Evolutionary conservation across 1,140 invertebrate species (phyloP).

Genomic region (Hycleus phaleratus): DNA sequence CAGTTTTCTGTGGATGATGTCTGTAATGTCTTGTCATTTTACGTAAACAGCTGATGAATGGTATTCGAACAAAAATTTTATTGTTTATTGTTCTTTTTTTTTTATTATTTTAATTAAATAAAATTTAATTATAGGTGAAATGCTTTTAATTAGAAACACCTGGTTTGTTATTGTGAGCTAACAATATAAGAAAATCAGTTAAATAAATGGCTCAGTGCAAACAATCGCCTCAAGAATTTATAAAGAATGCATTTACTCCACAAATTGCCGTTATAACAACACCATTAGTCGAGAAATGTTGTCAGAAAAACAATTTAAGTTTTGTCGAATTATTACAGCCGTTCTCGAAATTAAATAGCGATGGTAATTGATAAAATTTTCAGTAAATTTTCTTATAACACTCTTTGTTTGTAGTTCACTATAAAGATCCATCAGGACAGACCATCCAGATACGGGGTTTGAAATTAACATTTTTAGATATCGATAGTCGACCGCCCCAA

Average conservation of each 20-base stretch:
- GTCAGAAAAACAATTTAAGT: constrained; percentile 83
- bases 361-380: constrained; percentile 51
- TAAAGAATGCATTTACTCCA: constrained; percentile 82
- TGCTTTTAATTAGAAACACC: no score
- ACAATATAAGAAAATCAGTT: no score
- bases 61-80: no score
- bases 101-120: no score
- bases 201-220: constrained; percentile 52
- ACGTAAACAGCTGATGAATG: constrained; percentile 7
- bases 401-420: constrained; percentile 54
- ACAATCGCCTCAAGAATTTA: constrained; percentile 74
- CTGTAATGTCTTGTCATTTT: constrained; percentile 1
- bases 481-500: constrained; percentile 72
- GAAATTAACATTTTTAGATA: constrained; percentile 73
- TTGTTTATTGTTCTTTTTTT: no score
- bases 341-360: constrained; percentile 69
- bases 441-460: constrained; percentile 66
- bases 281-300: constrained; percentile 69
- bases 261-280: constrained; percentile 80
- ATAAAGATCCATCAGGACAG: constrained; percentile 74
- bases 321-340: constrained; percentile 88
- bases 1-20: neutral
- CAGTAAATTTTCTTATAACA: neutral
- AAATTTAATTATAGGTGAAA: no score
- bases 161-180: no score